Evolutionary conservation across 2,113 vertebrate genomes (phyloP).

Genomic region (Myodes glareolus): DNA sequence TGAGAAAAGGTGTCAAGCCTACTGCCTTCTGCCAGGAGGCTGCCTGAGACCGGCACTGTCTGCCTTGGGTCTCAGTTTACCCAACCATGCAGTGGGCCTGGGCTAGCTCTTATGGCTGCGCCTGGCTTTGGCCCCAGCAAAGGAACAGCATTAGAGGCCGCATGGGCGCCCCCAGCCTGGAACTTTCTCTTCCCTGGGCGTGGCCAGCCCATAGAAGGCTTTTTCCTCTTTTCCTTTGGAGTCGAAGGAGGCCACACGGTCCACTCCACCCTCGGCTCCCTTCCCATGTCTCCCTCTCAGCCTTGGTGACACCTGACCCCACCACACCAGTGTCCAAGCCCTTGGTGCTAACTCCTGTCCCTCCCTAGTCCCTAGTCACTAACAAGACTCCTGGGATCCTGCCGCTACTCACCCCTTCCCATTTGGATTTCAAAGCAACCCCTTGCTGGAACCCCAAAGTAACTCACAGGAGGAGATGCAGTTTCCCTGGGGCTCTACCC

Average conservation of each 20-base stretch:
- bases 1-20: too few species aligned
- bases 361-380: slow-evolving; percentile 13
- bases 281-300: not conserved
- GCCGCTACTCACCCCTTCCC: not conserved
- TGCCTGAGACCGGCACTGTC: not conserved
- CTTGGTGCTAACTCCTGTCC: slow-evolving; percentile 57
- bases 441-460: not conserved
- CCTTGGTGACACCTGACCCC: not conserved
- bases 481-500: not conserved
- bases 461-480: slow-evolving; percentile 70
- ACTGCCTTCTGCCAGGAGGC: not conserved
- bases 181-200: too few species aligned
- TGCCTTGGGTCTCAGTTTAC: not conserved
- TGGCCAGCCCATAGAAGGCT: fast-evolving
- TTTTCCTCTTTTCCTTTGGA: slow-evolving; percentile 72
- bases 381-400: slow-evolving; percentile 52
- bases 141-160: not conserved
- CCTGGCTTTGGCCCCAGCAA: not conserved
- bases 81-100: not conserved
- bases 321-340: not conserved
- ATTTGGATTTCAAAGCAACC: not conserved
- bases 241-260: not conserved
- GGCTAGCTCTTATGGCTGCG: not conserved
- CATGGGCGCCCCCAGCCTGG: not conserved
- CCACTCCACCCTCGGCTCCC: not conserved